These are phyloP conservation scores for Dasypolia templi DNA, from an alignment of 2,888 invertebrate genomes.

Conservation along the genomic window DNA sequence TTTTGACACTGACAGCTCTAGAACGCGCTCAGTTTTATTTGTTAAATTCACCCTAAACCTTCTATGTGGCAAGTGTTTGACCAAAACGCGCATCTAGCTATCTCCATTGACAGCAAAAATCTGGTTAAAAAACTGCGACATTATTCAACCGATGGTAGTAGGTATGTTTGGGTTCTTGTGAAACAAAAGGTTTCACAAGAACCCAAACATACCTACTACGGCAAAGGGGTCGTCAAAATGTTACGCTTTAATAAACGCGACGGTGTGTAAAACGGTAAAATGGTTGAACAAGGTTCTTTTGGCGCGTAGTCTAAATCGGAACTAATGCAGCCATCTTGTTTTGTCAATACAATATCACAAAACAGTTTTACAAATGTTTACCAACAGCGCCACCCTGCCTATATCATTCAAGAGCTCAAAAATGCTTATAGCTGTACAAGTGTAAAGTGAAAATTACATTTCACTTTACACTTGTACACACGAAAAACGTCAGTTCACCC, in stretches of 20 bases:
- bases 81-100: not conserved
- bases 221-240: not conserved
- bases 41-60: too few relatives aligned
- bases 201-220: not conserved
- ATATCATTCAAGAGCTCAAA: not conserved
- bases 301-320: not conserved
- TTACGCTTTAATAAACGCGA: not conserved
- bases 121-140: not conserved
- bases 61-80: not conserved
- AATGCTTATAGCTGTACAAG: not conserved
- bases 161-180: too few relatives aligned
- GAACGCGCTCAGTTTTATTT: too few relatives aligned
- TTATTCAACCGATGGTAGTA: too few relatives aligned
- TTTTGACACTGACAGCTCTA: too few relatives aligned
- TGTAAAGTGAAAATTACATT: conserved; percentile 6
- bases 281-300: not conserved
- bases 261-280: not conserved
- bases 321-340: not conserved
- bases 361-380: not conserved
- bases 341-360: not conserved
- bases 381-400: not conserved
- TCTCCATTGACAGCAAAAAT: not conserved
- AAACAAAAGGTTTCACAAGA: too few relatives aligned
- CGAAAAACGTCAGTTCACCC: conserved; percentile 6
- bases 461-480: too few relatives aligned